Percentiles rank a stretch among this genome's conserved stretches.
Conservation (phyloP, 2,888 invertebrate species). For the Plagodis pulveraria region DNA sequence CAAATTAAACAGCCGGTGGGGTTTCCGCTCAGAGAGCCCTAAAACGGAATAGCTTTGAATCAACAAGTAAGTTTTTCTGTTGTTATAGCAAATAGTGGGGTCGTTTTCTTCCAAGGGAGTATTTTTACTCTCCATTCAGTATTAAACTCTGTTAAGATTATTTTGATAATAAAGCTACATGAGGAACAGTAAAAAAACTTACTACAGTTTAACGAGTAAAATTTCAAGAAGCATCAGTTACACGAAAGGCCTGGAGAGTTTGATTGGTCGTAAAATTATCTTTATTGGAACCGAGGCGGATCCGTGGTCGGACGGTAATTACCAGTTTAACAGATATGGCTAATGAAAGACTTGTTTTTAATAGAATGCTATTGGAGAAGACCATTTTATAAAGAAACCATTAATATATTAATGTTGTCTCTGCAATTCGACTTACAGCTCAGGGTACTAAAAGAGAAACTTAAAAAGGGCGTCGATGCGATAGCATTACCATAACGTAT, state of each 20-base stretch:
- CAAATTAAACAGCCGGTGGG: constrained; percentile 9
- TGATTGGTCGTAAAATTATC: constrained; percentile 23
- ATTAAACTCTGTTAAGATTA: too few relatives aligned
- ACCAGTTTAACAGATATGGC: constrained; percentile 5
- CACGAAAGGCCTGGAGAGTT: constrained; percentile 11
- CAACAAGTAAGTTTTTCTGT: not conserved
- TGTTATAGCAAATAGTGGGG: too few relatives aligned
- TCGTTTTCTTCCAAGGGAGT: too few relatives aligned
- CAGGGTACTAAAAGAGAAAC: too few relatives aligned
- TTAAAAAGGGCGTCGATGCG: too few relatives aligned
- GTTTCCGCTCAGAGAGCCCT: constrained; percentile 1
- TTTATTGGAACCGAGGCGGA: constrained; percentile 10
- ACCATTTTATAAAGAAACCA: too few relatives aligned
- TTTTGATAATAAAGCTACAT: too few relatives aligned
- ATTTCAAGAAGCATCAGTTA: constrained; percentile 8
- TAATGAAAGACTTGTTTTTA: constrained; percentile 1
- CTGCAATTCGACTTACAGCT: too few relatives aligned
- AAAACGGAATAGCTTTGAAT: not conserved
- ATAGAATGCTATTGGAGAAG: not conserved
- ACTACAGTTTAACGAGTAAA: not conserved
- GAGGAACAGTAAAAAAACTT: too few relatives aligned
- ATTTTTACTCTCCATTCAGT: too few relatives aligned
- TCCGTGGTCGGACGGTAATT: constrained; percentile 7
- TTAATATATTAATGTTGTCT: too few relatives aligned
- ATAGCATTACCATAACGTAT: too few relatives aligned